phyloP scores from a whole-genome alignment of 2,888 invertebrate genomes.

The Spilosoma lubricipeda region DNA sequence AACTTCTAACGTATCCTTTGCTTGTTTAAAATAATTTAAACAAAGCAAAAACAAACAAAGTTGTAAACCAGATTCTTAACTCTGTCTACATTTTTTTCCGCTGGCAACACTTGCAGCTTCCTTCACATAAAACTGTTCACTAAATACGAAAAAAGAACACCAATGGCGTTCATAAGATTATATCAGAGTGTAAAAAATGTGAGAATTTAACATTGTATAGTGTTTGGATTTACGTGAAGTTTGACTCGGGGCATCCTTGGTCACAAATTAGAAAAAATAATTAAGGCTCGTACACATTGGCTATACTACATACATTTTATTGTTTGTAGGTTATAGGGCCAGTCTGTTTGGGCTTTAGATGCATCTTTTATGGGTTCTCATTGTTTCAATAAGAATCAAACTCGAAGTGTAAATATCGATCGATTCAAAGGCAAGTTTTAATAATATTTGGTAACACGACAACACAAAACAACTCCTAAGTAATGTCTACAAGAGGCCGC shows the following conservation, averaged over 20 bases:
- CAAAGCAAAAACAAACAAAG: neutral
- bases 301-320: neutral
- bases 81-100: neutral
- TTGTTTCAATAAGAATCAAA: neutral
- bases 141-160: neutral
- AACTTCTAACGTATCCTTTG: no score
- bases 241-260: neutral
- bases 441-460: neutral
- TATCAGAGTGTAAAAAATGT: constrained; percentile 2
- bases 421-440: neutral
- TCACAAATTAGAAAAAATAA: neutral
- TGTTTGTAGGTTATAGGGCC: neutral
- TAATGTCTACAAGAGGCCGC: no score
- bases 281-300: neutral
- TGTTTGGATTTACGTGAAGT: neutral
- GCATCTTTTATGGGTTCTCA: neutral
- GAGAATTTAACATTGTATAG: constrained; percentile 2
- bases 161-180: constrained; percentile 16
- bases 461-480: no score
- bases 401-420: neutral
- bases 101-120: neutral
- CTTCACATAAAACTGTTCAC: neutral
- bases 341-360: neutral
- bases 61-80: neutral
- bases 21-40: neutral